phyloP scores from a whole-genome alignment of 2,797 vertebrate species.

The Myiotriccus ornatus region DNA sequence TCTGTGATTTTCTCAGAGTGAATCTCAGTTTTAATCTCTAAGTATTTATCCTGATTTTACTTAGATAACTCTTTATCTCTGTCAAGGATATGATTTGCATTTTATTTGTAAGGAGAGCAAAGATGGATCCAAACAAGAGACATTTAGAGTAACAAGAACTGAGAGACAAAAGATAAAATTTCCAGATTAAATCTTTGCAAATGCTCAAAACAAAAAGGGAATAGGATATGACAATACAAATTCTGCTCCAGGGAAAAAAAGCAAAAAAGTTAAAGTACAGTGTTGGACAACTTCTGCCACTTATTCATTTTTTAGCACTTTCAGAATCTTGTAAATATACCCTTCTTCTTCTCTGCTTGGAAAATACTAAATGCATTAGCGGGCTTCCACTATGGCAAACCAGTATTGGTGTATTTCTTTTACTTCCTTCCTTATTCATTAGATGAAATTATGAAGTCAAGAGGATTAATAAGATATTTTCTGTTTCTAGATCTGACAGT shows the following conservation, averaged over 20 bases:
- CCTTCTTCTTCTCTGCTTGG: background rate
- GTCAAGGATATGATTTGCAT: slow-evolving; percentile 68
- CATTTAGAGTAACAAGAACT: slow-evolving; percentile 37
- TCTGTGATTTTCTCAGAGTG: slow-evolving; percentile 37
- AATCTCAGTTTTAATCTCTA: slow-evolving; percentile 62
- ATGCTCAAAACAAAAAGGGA: slow-evolving; percentile 53
- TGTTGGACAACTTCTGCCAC: background rate
- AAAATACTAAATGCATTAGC: slow-evolving; percentile 8
- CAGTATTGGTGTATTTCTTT: background rate
- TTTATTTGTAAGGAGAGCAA: slow-evolving; percentile 65
- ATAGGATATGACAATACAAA: slow-evolving; percentile 29
- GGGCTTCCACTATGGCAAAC: background rate
- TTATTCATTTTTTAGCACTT: background rate
- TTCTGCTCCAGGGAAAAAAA: background rate
- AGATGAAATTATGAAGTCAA: slow-evolving; percentile 1
- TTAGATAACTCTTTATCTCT: slow-evolving; percentile 47
- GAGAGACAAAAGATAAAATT: slow-evolving; percentile 48
- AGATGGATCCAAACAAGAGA: slow-evolving; percentile 35
- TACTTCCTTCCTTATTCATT: background rate
- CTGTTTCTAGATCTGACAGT: background rate
- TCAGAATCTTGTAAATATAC: background rate
- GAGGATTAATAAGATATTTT: background rate
- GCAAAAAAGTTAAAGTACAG: background rate
- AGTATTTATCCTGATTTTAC: slow-evolving; percentile 66
- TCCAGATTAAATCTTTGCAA: slow-evolving; percentile 54